These are phyloP conservation scores for Salvelinus sp. DNA, from an alignment of 2,113 vertebrate genomes.

Conservation along the genomic window DNA sequence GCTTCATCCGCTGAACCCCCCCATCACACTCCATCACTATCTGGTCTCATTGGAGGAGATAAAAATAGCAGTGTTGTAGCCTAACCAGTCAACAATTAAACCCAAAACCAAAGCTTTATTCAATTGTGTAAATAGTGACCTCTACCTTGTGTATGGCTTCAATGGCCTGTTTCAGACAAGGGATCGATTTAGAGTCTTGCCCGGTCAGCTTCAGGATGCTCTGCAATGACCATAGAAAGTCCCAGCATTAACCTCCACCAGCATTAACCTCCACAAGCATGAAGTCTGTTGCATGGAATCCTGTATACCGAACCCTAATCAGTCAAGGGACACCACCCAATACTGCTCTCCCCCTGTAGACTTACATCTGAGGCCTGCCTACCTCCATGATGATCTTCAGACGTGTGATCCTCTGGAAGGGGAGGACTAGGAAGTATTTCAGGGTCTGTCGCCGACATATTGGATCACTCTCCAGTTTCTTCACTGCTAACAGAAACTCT, in stretches of 20 bases:
- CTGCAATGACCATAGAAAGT: slow-evolving; percentile 49
- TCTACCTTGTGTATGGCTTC: slow-evolving; percentile 67
- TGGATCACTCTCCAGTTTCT: slow-evolving; percentile 70
- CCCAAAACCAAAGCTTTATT: not conserved
- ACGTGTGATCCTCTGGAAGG: slow-evolving; percentile 81
- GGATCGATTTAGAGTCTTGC: slow-evolving; percentile 17
- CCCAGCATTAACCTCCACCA: not conserved
- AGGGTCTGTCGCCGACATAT: slow-evolving; percentile 75
- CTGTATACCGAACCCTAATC: not conserved
- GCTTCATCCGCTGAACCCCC: slow-evolving; percentile 68
- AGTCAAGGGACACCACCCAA: no score
- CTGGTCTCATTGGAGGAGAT: slow-evolving; percentile 43
- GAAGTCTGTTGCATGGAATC: no score
- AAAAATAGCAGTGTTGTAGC: not conserved
- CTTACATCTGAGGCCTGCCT: not conserved
- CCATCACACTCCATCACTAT: slow-evolving; percentile 69
- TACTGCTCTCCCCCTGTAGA: not conserved
- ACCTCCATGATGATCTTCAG: slow-evolving; percentile 79
- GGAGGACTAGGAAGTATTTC: slow-evolving; percentile 81
- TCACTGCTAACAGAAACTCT: slow-evolving; percentile 64
- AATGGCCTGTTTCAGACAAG: slow-evolving; percentile 60
- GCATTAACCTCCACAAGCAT: not conserved
- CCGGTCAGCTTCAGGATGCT: slow-evolving; percentile 68
- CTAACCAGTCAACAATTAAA: not conserved
- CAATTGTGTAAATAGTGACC: not conserved